Base-by-base conservation (phyloP, 2,113 vertebrate species). In the Calyptommatus sinebrachiatus region DNA sequence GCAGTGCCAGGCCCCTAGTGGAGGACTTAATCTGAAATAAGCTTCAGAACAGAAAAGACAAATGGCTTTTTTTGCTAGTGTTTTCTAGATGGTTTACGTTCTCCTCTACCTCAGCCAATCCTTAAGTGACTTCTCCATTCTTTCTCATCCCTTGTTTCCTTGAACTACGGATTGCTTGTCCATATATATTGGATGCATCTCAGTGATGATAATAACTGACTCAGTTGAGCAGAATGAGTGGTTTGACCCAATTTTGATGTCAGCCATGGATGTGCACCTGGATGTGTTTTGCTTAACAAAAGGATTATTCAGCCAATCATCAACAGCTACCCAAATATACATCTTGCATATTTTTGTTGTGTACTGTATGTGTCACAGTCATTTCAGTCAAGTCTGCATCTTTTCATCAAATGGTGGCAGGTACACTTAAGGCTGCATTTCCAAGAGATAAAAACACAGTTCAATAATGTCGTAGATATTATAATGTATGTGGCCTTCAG, bases 261-360 rank as follows among this genome's bases (percentile, higher is more conserved):
- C 70, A 48, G 20, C 60, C 69, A 31, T 7, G 2, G 61, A 28
- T 79, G 31, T 31, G 46, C 46, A 53, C 65, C 46, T 67, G 57
- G 21, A n/a, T 7, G 16, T 45, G 72, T 48, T 77, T 60, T 57
- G 76, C 10, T 5, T 26, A 9, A 53, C 16, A 76, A 57, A 67
- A 60, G 29, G 62, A 79, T 79, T 65, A 63, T 63, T 65, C 61
- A 66, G 78, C 5, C 78, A 11, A 50, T 73, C 70, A 12, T 65
- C 70, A 73, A 65, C 62, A 73, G 62, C 29, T 11, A 71, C 68
- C 24, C 14, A 22, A 48, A 20, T 48, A 26, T 35, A 41, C 71
- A 46, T 79, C 29, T 24, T 71, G 22, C 41, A 18, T 16, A 48
- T 79, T 65, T 65, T 50, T 16, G 12, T 46, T 20, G 26, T 65